These are phyloP conservation scores for Ochotona princeps DNA, from an alignment of 2,113 vertebrate species.

Conservation along the genomic window DNA sequence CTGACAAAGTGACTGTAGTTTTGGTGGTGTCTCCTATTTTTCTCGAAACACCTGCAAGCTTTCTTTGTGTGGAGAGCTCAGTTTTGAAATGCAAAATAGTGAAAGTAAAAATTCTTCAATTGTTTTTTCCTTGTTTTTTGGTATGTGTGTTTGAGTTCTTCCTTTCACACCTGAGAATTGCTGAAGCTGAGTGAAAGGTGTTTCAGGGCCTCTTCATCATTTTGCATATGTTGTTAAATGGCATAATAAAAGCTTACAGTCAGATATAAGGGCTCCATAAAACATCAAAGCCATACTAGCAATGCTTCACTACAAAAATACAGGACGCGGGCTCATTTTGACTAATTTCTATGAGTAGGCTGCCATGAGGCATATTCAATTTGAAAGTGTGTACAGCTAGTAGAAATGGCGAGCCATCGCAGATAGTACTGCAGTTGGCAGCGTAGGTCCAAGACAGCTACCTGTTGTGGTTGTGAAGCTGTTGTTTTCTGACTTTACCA, in stretches of 20 bases:
- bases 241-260: not conserved
- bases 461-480: constrained; percentile 28
- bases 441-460: constrained; percentile 12
- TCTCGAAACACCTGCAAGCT: not conserved
- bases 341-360: not conserved
- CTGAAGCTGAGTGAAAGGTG: not conserved
- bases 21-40: not conserved
- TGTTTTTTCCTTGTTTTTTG: not conserved
- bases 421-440: not conserved
- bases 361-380: not conserved
- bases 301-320: not conserved
- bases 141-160: not conserved
- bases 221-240: constrained; percentile 23
- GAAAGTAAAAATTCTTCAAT: not conserved
- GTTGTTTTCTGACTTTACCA: constrained; percentile 53
- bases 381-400: not conserved
- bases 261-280: not conserved
- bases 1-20: not conserved
- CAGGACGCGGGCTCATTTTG: constrained; percentile 4
- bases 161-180: constrained; percentile 23
- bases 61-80: not conserved
- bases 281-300: not conserved
- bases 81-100: constrained; percentile 35
- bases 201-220: not conserved
- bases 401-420: not conserved